These are phyloP conservation scores for Mimachlamys varia DNA, from an alignment of 2,888 invertebrate species.

Conservation along the genomic window DNA sequence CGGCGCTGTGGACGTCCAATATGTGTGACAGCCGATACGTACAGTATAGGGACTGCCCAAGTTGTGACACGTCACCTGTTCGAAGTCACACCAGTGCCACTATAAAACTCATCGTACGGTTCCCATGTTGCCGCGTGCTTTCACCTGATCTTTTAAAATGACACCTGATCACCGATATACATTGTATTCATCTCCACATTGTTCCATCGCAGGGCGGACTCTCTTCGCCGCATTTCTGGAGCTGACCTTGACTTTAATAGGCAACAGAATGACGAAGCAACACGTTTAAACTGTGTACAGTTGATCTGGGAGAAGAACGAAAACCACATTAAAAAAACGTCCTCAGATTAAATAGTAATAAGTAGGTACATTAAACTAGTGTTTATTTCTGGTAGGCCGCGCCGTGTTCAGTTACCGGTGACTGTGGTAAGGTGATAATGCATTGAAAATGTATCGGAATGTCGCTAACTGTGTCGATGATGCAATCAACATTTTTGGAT, in stretches of 20 bases:
- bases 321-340: neutral
- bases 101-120: neutral
- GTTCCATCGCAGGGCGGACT: neutral
- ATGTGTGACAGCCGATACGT: neutral
- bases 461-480: too few relatives aligned
- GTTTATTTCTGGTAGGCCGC: neutral
- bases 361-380: neutral
- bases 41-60: too few relatives aligned
- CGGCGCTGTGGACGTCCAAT: neutral
- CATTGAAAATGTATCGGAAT: too few relatives aligned
- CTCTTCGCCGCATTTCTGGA: neutral
- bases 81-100: neutral
- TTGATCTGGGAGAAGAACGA: neutral
- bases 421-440: too few relatives aligned
- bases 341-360: neutral
- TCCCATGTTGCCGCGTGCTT: neutral
- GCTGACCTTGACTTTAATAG: neutral
- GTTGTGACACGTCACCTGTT: neutral
- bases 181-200: neutral
- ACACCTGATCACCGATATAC: neutral
- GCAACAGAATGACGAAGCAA: constrained; percentile 4
- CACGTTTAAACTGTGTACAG: neutral
- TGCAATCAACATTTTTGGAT: too few relatives aligned
- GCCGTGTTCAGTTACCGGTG: constrained; percentile 1
- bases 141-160: neutral